Evolutionary conservation across 2,113 vertebrate species (phyloP), one percentile per base, ranked within the genome.

Genomic region (Cryptomyrus ogoouensis): DNA sequence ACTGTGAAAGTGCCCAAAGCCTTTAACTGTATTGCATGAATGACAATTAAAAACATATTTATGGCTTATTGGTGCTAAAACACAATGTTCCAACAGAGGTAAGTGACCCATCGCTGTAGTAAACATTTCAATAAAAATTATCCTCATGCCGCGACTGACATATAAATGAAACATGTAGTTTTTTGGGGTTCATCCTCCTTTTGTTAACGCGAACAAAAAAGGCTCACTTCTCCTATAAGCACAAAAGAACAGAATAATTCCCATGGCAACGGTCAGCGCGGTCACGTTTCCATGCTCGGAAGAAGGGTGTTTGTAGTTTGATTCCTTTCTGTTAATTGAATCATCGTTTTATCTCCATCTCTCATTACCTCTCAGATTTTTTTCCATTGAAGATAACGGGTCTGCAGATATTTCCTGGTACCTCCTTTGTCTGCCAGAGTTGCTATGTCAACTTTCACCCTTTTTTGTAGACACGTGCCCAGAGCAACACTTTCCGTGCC

Each of bases 351-450:
- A 91, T 91, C 91, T 91, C 85, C 88, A 91, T 90, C 87, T 91
- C 89, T 90, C 91, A 91, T 91, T 92, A 91, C 84, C 90, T 90
- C 66, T 50, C 44, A 19, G 35, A 80, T 35, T 49, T 80, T 80
- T 91, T 90, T 44, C 88, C 58, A 93, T 91, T 91, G 92, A 42
- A 92, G 91, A 92, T 91, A 92, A 92, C 91, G 88, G 35, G 62
- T 87, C 39, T 19, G 85, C 88, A 66, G 83, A 44, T n/a, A 24
- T 52, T 24, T 42, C 24, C 5, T 80, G 74, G 80, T 62, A 27
- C 88, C 47, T 31, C 12, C 52, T 70, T 62, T 89, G 83, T 90
- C 89, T 91, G 90, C 56, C 49, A 86, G 86, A 84, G 84, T 77
- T 15, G 87, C 44, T 58, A 83, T 89, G 84, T 89, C 80, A 90